Conservation (phyloP, 2,888 invertebrate species). For the Podotricha telesiphe region DNA sequence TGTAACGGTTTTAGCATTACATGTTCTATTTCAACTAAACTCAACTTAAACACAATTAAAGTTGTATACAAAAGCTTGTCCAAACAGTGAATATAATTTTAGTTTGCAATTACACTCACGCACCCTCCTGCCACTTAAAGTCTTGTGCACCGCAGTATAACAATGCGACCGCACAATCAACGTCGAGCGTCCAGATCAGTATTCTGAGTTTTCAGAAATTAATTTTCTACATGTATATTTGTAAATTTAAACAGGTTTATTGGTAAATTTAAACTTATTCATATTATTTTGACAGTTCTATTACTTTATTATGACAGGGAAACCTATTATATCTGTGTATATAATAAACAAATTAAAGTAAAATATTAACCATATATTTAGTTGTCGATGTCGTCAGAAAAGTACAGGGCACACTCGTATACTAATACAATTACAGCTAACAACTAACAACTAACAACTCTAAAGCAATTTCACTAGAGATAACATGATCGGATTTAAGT, state of each 20-base stretch:
- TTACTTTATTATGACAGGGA: too few relatives aligned
- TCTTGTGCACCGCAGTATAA: conserved; percentile 12
- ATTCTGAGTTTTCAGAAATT: conserved; percentile 3
- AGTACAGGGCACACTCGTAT: neutral
- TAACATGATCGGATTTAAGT: neutral
- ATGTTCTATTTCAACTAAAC: neutral
- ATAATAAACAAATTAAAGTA: too few relatives aligned
- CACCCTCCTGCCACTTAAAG: conserved; percentile 16
- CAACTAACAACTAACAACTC: neutral
- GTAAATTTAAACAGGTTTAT: neutral
- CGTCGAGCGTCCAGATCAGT: neutral
- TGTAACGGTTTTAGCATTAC: neutral
- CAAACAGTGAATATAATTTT: conserved; percentile 15
- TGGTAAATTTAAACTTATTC: too few relatives aligned
- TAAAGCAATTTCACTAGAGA: conserved; percentile 1
- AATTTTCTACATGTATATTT: neutral
- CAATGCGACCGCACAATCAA: conserved; percentile 17
- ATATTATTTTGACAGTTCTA: too few relatives aligned
- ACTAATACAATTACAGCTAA: too few relatives aligned
- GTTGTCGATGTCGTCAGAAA: neutral
- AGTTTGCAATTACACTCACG: conserved; percentile 19
- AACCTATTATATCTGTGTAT: too few relatives aligned
- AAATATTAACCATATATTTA: too few relatives aligned
- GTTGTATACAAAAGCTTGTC: neutral
- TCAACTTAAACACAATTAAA: conserved; percentile 8